Evolutionary conservation across 2,888 invertebrate species (phyloP), one percentile per base, ranked within the genome.

Genomic region (Anaspis maculata): DNA sequence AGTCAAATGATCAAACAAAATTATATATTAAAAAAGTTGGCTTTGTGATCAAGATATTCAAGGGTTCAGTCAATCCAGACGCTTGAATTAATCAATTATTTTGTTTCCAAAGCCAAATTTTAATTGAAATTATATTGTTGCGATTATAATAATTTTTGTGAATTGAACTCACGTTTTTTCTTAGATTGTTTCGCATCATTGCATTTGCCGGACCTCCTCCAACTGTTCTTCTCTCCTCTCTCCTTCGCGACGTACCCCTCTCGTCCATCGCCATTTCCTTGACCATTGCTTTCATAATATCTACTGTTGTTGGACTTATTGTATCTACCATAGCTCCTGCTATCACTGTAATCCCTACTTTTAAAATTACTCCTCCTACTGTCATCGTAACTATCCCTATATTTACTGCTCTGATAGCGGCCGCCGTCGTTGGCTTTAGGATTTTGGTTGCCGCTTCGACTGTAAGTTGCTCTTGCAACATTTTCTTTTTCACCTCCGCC

Each of bases 361-460:
- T 34, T 42, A 34, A 42, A 36, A 34, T 39, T 38, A 38, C 30
- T 37, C 13, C 30, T 30, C 13, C 25, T 42, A 23, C 25, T 34
- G 32, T 39, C 25, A 25, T 25, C 16, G 26, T 32, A 34, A 16
- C 25, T 28, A 13, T 34, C 29, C 15, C 34, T 27, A 29, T 33
- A 34, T 13, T n/a, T n/a, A n/a, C 34, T 35, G 26, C 44, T 42
- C 21, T 33, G 27, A 35, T 42, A 19, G 5, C 9, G 19, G n/a
- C n/a, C n/a, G 19, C 9, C 9, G 5, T 19, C 9, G 19, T 19
- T 19, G 9, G 5, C 19, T 6, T 19, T 19, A 19, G 5, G 19
- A 6, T 19, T 19, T 19, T 19, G 19, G 9, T 9, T n/a, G n/a
- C n/a, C n/a, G n/a, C n/a, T n/a, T n/a, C n/a, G n/a, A n/a, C n/a